Conservation (phyloP, 2,888 invertebrate genomes). For the Chironomus riparius region DNA sequence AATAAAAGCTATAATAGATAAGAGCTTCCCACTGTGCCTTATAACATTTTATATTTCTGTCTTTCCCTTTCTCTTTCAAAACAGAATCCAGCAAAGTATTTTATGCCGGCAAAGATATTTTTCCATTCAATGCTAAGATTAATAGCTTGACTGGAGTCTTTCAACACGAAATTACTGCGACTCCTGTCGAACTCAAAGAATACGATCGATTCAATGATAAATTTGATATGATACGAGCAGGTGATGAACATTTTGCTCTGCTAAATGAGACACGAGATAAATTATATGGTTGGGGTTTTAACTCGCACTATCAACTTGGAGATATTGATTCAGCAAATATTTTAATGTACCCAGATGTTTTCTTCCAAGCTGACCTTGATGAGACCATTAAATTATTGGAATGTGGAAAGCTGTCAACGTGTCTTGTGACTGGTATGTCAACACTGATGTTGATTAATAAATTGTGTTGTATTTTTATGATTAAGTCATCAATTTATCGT, state of each 20-base stretch:
- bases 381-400: constrained; percentile 36
- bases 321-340: constrained; percentile 18
- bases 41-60: constrained; percentile 33
- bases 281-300: constrained; percentile 39
- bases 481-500: too few species aligned
- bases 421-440: constrained; percentile 38
- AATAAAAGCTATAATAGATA: neutral
- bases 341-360: constrained; percentile 32
- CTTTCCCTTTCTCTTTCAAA: neutral
- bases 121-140: constrained; percentile 29
- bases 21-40: constrained; percentile 31
- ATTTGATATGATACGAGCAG: constrained; percentile 37
- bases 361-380: constrained; percentile 36
- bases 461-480: too few species aligned
- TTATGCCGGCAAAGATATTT: constrained; percentile 40
- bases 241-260: constrained; percentile 40
- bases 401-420: constrained; percentile 39
- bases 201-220: constrained; percentile 35
- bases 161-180: constrained; percentile 39
- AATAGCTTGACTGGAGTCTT: constrained; percentile 11
- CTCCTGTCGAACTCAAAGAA: constrained; percentile 37
- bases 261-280: constrained; percentile 34
- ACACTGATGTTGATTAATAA: too few species aligned
- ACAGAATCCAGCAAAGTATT: constrained; percentile 41
- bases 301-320: constrained; percentile 34